These are phyloP conservation scores for Heliconius hewitsoni DNA, from an alignment of 1,140 invertebrate genomes.

Conservation along the genomic window DNA sequence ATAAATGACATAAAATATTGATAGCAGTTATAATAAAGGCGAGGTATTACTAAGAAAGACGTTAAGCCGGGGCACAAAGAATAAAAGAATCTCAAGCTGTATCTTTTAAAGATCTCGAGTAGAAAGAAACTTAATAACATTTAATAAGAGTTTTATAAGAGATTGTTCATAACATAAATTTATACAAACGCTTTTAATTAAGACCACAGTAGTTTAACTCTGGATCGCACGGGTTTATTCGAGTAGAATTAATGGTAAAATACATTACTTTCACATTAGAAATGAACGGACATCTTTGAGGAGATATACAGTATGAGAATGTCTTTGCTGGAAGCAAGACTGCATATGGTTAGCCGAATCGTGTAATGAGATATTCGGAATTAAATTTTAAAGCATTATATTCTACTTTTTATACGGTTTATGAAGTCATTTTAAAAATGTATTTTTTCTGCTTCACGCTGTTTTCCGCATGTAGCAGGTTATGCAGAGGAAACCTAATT, in stretches of 20 bases:
- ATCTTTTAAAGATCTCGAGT: slow-evolving; percentile 28
- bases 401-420: too few relatives aligned
- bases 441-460: too few relatives aligned
- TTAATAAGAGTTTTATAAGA: slow-evolving; percentile 28
- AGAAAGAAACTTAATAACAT: slow-evolving; percentile 31
- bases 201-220: slow-evolving; percentile 17
- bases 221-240: slow-evolving; percentile 13
- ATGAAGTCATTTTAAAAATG: too few relatives aligned
- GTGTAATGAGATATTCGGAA: not conserved
- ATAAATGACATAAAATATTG: slow-evolving; percentile 24
- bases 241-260: slow-evolving; percentile 13
- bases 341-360: not conserved
- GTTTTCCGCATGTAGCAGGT: too few relatives aligned
- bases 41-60: slow-evolving; percentile 26
- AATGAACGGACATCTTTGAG: slow-evolving; percentile 13
- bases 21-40: slow-evolving; percentile 23
- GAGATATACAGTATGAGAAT: not conserved
- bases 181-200: slow-evolving; percentile 33
- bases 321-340: slow-evolving; percentile 5
- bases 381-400: not conserved
- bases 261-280: slow-evolving; percentile 30
- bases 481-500: too few relatives aligned
- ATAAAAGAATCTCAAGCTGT: slow-evolving; percentile 30
- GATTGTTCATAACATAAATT: slow-evolving; percentile 26
- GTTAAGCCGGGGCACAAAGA: slow-evolving; percentile 29